These are phyloP conservation scores for Sphenodon punctatus DNA, from an alignment of 2,797 vertebrate species.

Conservation along the genomic window DNA sequence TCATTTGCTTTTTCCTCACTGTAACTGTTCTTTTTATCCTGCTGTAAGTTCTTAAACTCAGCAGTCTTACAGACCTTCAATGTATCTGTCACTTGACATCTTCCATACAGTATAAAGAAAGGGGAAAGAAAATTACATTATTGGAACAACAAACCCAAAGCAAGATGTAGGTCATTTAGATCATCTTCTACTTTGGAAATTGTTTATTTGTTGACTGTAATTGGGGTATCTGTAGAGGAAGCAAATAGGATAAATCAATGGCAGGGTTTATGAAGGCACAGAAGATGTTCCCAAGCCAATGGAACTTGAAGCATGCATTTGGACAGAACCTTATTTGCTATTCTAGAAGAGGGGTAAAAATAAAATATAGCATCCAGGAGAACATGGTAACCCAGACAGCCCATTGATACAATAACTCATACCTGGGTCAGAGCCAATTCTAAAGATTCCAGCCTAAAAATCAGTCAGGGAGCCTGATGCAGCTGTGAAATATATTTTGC, in stretches of 20 bases:
- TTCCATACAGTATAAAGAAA: background rate
- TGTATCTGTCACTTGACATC: no score
- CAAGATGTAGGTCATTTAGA: background rate
- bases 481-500: background rate
- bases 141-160: background rate
- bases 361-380: background rate
- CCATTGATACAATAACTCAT: background rate
- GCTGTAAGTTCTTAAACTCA: no score
- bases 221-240: no score
- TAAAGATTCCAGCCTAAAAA: constrained; percentile 1
- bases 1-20: no score
- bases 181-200: background rate
- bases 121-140: background rate
- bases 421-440: background rate
- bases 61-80: no score
- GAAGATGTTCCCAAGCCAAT: background rate
- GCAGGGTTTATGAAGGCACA: background rate
- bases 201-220: background rate
- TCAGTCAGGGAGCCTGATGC: constrained; percentile 24
- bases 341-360: constrained; percentile 13
- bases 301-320: constrained; percentile 21
- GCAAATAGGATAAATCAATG: background rate
- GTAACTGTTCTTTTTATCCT: no score
- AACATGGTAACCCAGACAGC: background rate
- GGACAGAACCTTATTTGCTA: background rate